Percentiles rank a stretch among this genome's conserved stretches.
These are phyloP conservation scores for Brienomyrus longianalis DNA, from an alignment of 2,113 vertebrate species.

Conservation along the genomic window DNA sequence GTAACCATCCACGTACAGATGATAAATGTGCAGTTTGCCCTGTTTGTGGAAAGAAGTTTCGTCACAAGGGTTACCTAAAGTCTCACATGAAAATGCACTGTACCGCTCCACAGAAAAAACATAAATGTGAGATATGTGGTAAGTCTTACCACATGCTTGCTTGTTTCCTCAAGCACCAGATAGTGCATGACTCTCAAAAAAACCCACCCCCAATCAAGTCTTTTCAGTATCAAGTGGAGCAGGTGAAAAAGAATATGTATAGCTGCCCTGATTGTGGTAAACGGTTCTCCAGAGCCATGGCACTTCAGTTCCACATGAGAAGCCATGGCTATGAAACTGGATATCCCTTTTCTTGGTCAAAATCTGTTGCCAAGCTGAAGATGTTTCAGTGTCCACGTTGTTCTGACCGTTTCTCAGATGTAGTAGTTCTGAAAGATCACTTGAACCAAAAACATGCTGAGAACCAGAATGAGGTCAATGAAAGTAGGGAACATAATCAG, in stretches of 20 bases:
- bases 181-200: conserved; percentile 48
- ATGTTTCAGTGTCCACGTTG: conserved; percentile 51
- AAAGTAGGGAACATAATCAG: not conserved
- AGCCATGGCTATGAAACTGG: conserved; percentile 61
- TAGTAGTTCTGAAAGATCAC: conserved; percentile 49
- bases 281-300: conserved; percentile 61
- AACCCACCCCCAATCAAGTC: conserved; percentile 56
- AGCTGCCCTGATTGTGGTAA: conserved; percentile 64
- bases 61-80: conserved; percentile 53
- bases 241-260: conserved; percentile 61
- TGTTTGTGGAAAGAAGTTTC: conserved; percentile 55
- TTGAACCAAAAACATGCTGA: conserved; percentile 40
- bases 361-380: conserved; percentile 24
- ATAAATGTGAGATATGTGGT: conserved; percentile 58
- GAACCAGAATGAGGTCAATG: not conserved
- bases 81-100: conserved; percentile 56
- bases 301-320: conserved; percentile 68
- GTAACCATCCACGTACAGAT: conserved; percentile 38
- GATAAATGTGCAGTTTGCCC: conserved; percentile 44
- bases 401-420: conserved; percentile 46
- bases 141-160: conserved; percentile 60
- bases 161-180: conserved; percentile 62
- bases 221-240: conserved; percentile 62
- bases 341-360: conserved; percentile 32
- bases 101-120: conserved; percentile 45